These are phyloP conservation scores for Drosophila paucipuncta DNA, from an alignment of 2,888 invertebrate genomes.

Conservation along the genomic window DNA sequence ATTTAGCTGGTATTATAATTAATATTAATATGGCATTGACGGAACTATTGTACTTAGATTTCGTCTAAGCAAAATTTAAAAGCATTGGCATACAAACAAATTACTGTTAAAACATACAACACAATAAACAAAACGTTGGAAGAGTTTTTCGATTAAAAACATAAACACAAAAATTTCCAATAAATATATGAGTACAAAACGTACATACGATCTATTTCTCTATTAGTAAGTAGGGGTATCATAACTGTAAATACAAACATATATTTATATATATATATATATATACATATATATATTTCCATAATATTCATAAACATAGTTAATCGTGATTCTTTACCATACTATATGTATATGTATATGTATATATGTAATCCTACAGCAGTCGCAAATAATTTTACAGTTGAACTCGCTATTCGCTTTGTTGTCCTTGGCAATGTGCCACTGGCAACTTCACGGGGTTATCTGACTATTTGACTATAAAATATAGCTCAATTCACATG, in stretches of 20 bases:
- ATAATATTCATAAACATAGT: conserved; percentile 64
- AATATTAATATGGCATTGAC: conserved; percentile 81
- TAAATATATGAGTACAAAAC: conserved; percentile 66
- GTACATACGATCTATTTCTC: conserved; percentile 55
- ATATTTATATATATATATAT: conserved; percentile 8
- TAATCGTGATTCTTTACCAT: conserved; percentile 61
- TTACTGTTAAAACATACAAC: conserved; percentile 62
- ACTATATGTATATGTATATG: conserved; percentile 39
- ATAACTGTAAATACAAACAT: conserved; percentile 43
- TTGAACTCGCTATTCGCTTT: conserved; percentile 48
- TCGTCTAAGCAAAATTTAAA: conserved; percentile 59
- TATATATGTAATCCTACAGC: conserved; percentile 67
- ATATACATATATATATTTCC: conserved; percentile 2
- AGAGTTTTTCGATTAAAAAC: conserved; percentile 57
- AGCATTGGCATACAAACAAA: conserved; percentile 77
- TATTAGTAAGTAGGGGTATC: conserved; percentile 39
- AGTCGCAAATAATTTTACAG: conserved; percentile 78
- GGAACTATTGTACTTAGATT: conserved; percentile 65
- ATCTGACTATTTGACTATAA: conserved; percentile 70
- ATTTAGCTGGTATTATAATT: conserved; percentile 47
- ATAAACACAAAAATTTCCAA: conserved; percentile 68
- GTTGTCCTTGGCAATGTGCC: conserved; percentile 31
- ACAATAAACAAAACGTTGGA: conserved; percentile 65
- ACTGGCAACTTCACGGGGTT: conserved; percentile 44
- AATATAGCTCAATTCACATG: conserved; percentile 69